phyloP scores from a whole-genome alignment of 2,113 vertebrate genomes.

The Gila orcuttii region DNA sequence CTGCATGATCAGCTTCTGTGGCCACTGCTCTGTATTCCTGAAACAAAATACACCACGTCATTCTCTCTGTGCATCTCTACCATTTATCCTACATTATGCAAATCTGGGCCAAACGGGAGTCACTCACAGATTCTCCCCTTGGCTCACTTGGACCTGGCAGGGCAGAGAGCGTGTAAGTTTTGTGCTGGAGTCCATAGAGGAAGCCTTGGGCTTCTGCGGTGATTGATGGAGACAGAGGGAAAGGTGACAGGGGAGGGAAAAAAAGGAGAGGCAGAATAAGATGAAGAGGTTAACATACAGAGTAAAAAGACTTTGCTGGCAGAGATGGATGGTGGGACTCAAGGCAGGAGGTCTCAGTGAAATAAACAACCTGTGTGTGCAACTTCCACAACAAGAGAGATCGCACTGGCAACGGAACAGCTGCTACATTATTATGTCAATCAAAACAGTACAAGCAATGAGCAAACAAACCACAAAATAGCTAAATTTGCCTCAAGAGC shows the following conservation, averaged over 20 bases:
- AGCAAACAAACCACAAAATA: not conserved
- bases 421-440: not conserved
- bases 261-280: slow-evolving; percentile 14
- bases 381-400: slow-evolving; percentile 33
- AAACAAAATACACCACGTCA: not conserved
- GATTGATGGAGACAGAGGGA: slow-evolving; percentile 10
- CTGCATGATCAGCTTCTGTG: slow-evolving; percentile 94
- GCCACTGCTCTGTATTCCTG: slow-evolving; percentile 94
- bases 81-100: slow-evolving; percentile 8
- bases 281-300: slow-evolving; percentile 50
- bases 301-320: slow-evolving; percentile 3
- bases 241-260: not conserved
- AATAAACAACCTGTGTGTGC: slow-evolving; percentile 27
- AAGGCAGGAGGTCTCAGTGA: not conserved
- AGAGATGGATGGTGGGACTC: slow-evolving; percentile 20
- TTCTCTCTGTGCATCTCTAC: not conserved
- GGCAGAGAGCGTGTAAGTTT: slow-evolving; percentile 89
- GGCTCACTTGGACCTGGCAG: slow-evolving; percentile 92
- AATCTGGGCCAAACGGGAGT: slow-evolving; percentile 18
- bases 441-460: not conserved
- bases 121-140: slow-evolving; percentile 92
- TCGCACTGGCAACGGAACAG: not conserved
- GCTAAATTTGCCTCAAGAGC: not conserved
- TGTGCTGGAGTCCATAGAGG: slow-evolving; percentile 84
- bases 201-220: slow-evolving; percentile 87